Percentiles rank a stretch among this genome's conserved stretches.
Conservation (phyloP, 2,888 invertebrate genomes). For the Acleris literana region DNA sequence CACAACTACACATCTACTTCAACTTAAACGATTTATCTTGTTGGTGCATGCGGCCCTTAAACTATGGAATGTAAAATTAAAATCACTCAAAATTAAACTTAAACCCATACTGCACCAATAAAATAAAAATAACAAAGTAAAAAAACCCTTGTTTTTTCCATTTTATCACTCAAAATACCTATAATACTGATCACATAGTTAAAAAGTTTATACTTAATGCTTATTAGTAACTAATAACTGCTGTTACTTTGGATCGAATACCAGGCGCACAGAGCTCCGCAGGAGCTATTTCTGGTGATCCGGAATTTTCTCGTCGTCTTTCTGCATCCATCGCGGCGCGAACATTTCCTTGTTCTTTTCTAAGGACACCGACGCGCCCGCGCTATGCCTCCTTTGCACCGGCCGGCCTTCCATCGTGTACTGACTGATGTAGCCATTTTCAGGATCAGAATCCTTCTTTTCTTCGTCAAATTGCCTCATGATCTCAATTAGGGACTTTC, state of each 20-base stretch:
- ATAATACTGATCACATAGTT: conserved; percentile 72
- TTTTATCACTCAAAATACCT: conserved; percentile 42
- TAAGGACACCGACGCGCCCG: conserved; percentile 67
- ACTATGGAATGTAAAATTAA: conserved; percentile 56
- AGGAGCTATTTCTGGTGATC: conserved; percentile 41
- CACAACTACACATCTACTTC: no score
- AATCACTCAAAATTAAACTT: conserved; percentile 42
- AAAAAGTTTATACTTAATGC: conserved; percentile 33
- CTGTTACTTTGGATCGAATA: conserved; percentile 43
- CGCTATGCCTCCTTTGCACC: conserved; percentile 73
- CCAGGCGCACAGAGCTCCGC: conserved; percentile 43
- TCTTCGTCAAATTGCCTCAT: conserved; percentile 84
- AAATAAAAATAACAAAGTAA: no score
- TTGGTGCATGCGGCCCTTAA: conserved; percentile 8
- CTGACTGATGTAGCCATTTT: conserved; percentile 59
- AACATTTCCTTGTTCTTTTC: conserved; percentile 63
- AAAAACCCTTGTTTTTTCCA: no score
- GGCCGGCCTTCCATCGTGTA: conserved; percentile 55
- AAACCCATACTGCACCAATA: no score
- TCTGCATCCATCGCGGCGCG: conserved; percentile 55
- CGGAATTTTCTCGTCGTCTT: conserved; percentile 51
- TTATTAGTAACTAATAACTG: conserved; percentile 39
- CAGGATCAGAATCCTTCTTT: conserved; percentile 66
- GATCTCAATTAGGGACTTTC: conserved; percentile 86
- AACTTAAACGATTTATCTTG: no score